phyloP scores from a whole-genome alignment of 1,140 invertebrate species.

The Heliconius congener region DNA sequence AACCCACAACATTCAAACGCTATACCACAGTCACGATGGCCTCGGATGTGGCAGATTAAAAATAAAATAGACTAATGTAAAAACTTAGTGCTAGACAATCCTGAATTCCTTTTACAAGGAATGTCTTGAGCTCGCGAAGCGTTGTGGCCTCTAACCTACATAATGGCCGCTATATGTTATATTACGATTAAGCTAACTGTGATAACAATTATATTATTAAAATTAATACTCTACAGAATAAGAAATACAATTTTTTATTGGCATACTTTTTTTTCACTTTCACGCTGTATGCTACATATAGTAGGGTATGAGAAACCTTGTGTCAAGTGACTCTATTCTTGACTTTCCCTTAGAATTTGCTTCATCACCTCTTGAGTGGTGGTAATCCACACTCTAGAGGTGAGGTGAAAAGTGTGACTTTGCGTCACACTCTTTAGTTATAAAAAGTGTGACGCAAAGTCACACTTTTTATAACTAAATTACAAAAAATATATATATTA shows the following conservation, averaged over 20 bases:
- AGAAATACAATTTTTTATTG: neutral
- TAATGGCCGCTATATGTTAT: neutral
- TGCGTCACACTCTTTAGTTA: too few relatives aligned
- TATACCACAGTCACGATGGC: too few relatives aligned
- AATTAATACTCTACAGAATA: neutral
- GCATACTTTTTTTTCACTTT: neutral
- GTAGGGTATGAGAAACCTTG: neutral
- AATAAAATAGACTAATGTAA: neutral
- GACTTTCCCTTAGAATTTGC: too few relatives aligned
- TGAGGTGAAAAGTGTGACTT: too few relatives aligned
- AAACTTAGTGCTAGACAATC: neutral
- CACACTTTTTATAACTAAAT: too few relatives aligned
- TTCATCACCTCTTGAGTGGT: too few relatives aligned
- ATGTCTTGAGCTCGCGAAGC: conserved; percentile 5
- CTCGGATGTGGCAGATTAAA: neutral
- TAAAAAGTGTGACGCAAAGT: too few relatives aligned
- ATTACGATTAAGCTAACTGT: neutral
- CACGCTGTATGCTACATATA: neutral
- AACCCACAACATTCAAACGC: too few relatives aligned
- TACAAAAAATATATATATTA: too few relatives aligned
- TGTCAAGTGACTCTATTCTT: too few relatives aligned
- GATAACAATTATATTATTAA: neutral
- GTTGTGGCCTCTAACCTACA: neutral
- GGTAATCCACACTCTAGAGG: too few relatives aligned
- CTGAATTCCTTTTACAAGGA: conserved; percentile 1